phyloP scores from a whole-genome alignment of 2,797 vertebrate genomes.

The Podarcis lilfordi region DNA sequence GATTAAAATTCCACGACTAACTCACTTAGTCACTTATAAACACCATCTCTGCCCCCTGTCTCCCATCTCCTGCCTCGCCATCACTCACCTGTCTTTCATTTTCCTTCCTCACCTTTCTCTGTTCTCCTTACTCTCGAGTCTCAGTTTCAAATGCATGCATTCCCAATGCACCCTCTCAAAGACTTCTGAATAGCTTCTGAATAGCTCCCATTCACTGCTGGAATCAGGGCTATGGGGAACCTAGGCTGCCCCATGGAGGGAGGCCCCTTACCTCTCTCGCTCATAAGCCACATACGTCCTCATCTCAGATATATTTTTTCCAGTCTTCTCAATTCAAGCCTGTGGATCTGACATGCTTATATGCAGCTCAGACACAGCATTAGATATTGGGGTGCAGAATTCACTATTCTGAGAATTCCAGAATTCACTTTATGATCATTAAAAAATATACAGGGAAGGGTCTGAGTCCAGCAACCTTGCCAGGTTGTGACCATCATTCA shows the following conservation, averaged over 20 bases:
- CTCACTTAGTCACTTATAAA: conserved; percentile 21
- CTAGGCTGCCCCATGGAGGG: no score
- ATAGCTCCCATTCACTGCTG: not conserved
- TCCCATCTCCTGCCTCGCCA: not conserved
- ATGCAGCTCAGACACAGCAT: not conserved
- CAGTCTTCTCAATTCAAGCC: not conserved
- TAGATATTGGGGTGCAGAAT: not conserved
- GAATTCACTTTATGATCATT: not conserved
- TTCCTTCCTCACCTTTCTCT: not conserved
- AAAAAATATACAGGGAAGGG: not conserved
- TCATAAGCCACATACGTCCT: not conserved
- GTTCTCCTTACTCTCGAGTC: not conserved
- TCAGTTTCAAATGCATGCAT: not conserved
- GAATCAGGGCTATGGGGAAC: not conserved
- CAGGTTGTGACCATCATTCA: no score
- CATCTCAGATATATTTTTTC: not conserved
- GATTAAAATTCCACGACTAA: not conserved
- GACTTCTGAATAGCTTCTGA: not conserved
- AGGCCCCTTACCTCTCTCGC: not conserved
- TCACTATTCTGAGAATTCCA: not conserved
- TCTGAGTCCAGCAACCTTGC: not conserved
- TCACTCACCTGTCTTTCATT: not conserved
- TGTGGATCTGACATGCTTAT: not conserved
- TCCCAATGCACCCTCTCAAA: not conserved
- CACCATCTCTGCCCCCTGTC: not conserved